A percentile compares a stretch with the other conserved stretches of the same genome.
These are phyloP conservation scores for Phasianus colchicus DNA, from an alignment of 2,113 vertebrate species.

Conservation along the genomic window DNA sequence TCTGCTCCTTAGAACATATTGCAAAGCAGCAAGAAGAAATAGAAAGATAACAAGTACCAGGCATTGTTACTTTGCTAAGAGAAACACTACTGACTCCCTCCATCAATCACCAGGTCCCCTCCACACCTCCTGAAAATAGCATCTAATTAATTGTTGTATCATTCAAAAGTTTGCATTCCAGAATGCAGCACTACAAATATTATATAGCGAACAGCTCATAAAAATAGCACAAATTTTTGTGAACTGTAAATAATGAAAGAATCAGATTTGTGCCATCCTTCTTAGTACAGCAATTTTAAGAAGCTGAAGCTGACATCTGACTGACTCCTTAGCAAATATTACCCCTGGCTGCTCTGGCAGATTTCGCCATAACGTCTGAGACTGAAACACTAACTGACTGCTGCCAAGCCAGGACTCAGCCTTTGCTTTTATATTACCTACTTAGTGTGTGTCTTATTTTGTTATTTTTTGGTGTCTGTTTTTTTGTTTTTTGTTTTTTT, in stretches of 20 bases:
- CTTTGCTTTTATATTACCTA: neutral
- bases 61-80: constrained; percentile 40
- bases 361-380: constrained; percentile 10
- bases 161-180: neutral
- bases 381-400: constrained; percentile 54
- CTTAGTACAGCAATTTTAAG: constrained; percentile 27
- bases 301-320: constrained; percentile 58
- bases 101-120: neutral
- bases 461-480: neutral
- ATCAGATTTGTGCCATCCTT: constrained; percentile 7
- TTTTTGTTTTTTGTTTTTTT: too few species aligned
- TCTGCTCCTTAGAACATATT: constrained; percentile 52
- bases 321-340: constrained; percentile 56
- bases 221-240: constrained; percentile 5
- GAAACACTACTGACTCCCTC: neutral
- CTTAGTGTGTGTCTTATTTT: neutral
- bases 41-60: constrained; percentile 33
- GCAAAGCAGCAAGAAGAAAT: constrained; percentile 20
- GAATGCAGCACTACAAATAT: neutral
- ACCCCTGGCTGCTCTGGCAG: constrained; percentile 55
- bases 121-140: neutral
- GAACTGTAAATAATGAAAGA: constrained; percentile 27
- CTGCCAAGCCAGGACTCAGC: constrained; percentile 6
- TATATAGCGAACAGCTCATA: neutral
- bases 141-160: neutral